Evolutionary conservation across 1,140 invertebrate genomes (phyloP).

Genomic region (Sitodiplosis mosellana): DNA sequence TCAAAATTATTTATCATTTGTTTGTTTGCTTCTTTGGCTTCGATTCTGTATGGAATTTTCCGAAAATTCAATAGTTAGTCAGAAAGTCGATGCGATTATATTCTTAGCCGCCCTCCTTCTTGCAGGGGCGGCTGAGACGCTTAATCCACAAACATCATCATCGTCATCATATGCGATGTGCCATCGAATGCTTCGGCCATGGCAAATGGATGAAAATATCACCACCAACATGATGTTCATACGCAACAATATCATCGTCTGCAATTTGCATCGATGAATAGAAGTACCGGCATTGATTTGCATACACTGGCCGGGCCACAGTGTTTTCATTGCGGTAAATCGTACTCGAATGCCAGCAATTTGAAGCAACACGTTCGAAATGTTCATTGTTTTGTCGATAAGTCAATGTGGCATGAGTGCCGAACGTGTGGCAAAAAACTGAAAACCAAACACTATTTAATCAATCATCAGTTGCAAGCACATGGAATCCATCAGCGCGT

Average conservation of each 20-base stretch:
- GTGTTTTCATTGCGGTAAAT: slow-evolving; percentile 45
- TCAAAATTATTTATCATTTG: too few species aligned
- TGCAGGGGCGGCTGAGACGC: slow-evolving; percentile 12
- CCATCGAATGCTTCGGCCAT: too few species aligned
- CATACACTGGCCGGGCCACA: slow-evolving; percentile 38
- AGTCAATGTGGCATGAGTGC: slow-evolving; percentile 50
- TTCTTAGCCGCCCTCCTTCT: slow-evolving; percentile 11
- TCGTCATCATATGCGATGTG: too few species aligned
- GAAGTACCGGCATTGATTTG: too few species aligned
- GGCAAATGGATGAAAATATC: too few species aligned
- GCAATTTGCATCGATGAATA: too few species aligned
- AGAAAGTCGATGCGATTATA: not conserved
- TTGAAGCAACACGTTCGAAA: slow-evolving; percentile 52
- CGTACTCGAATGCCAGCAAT: slow-evolving; percentile 48
- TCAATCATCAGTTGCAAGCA: slow-evolving; percentile 54
- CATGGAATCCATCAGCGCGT: slow-evolving; percentile 43
- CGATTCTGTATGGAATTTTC: too few species aligned
- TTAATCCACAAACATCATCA: not conserved
- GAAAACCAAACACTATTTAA: slow-evolving; percentile 58
- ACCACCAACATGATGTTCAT: too few species aligned
- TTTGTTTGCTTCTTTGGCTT: too few species aligned
- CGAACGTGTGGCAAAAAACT: slow-evolving; percentile 52
- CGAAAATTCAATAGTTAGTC: not conserved
- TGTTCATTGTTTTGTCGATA: slow-evolving; percentile 46
- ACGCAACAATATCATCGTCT: too few species aligned